Conservation (phyloP, 2,113 vertebrate species). For the Oenanthe melanoleuca region DNA sequence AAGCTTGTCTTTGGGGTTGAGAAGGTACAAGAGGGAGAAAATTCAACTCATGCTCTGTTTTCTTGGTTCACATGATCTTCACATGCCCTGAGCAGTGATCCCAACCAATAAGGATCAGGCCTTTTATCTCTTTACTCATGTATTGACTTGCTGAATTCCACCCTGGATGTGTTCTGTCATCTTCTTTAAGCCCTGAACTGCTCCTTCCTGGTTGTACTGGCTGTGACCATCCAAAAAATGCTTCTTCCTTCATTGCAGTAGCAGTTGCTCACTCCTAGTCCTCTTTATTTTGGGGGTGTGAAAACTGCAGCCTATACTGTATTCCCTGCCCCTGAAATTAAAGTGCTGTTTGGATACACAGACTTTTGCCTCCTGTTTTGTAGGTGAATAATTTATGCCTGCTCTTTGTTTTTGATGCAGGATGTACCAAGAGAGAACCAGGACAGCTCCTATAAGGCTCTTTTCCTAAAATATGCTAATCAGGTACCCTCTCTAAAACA, state of each 20-base stretch:
- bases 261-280: background rate
- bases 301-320: background rate
- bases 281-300: background rate
- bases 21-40: background rate
- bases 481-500: constrained; percentile 67
- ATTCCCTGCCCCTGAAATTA: background rate
- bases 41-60: background rate
- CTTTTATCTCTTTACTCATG: background rate
- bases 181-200: background rate
- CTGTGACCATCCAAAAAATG: background rate
- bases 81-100: background rate
- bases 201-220: background rate
- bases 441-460: constrained; percentile 20
- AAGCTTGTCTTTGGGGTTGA: background rate
- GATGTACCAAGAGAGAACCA: constrained; percentile 23
- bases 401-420: constrained; percentile 58
- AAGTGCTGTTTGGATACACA: background rate
- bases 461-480: constrained; percentile 64
- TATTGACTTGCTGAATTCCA: background rate
- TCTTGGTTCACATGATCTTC: background rate
- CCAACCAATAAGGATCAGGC: background rate
- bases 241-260: background rate
- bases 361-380: background rate
- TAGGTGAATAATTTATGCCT: background rate
- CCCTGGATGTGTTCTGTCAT: background rate